Conservation (phyloP, 1,140 invertebrate genomes). For the Ostrea denselamellosa region DNA sequence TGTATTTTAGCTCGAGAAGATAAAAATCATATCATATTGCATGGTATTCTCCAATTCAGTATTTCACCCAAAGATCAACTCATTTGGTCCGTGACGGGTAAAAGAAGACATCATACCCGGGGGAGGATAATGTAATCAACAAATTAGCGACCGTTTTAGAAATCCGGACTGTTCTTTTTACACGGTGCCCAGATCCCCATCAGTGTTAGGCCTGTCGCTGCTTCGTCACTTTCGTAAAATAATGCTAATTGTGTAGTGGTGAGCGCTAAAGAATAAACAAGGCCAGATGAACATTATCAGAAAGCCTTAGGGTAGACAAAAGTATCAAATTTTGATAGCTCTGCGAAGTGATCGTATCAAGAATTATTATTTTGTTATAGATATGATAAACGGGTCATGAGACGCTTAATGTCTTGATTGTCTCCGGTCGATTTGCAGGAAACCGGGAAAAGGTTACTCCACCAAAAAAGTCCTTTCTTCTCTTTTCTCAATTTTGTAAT, state of each 20-base stretch:
- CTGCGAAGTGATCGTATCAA: constrained; percentile 23
- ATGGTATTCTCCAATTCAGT: constrained; percentile 11
- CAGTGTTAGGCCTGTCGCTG: not conserved
- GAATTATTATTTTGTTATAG: constrained; percentile 40
- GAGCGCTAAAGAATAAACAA: constrained; percentile 27
- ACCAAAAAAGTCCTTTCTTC: constrained; percentile 11
- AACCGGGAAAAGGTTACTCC: not conserved
- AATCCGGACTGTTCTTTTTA: constrained; percentile 34
- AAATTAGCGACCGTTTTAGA: constrained; percentile 40
- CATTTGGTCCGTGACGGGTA: constrained; percentile 19
- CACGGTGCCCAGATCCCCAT: not conserved
- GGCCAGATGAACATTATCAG: constrained; percentile 22
- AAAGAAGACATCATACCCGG: constrained; percentile 25
- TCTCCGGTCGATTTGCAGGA: constrained; percentile 15
- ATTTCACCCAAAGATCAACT: constrained; percentile 7
- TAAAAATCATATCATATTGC: constrained; percentile 25
- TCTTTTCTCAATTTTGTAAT: no score
- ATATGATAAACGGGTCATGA: constrained; percentile 17
- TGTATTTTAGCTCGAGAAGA: constrained; percentile 36
- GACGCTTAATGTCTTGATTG: constrained; percentile 10
- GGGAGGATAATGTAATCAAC: constrained; percentile 7
- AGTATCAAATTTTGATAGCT: constrained; percentile 34
- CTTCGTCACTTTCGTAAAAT: constrained; percentile 32
- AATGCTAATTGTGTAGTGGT: constrained; percentile 35
- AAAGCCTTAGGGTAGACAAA: constrained; percentile 28